Base-by-base conservation (phyloP, 2,888 invertebrate genomes). In the Ypsolopha sequella region DNA sequence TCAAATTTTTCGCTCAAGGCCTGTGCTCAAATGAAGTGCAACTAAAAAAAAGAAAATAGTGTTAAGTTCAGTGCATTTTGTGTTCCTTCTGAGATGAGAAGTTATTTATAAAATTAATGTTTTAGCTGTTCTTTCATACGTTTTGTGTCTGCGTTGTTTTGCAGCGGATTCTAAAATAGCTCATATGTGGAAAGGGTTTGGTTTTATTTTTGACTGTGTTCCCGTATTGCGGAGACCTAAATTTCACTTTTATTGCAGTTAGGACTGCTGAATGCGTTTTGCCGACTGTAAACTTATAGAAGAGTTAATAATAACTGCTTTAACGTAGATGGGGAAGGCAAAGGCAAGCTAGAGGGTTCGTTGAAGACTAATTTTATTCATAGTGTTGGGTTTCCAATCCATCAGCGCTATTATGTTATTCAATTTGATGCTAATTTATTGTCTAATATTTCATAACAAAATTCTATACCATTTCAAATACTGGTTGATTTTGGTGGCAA, bases 141-240 rank as follows among this genome's bases (percentile, higher is more conserved):
- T 75, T 72, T 68, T 69, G 71, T 73, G 74, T 75, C 70, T 69
- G 65, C 63, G 65, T 70, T 70, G 68, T 71, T 76, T 77, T 77
- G 65, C 67, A 70, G 71, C 69, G 65, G 71, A 62, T 64, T 39
- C 74, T 60, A 72, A 80, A 79, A 81, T 81, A 80, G 70, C 76
- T 67, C 49, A 61, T 61, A 70, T 70, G 76, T 64, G 77, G 79
- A 74, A 76, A 77, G 78, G 68, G 67, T 68, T 68, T 55, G 24
- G 51, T 24, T 39, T 69, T 78, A 77, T 77, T 80, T 81, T 74
- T 70, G 75, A 65, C 66, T 60, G 66, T 68, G 65, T 60, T 55
- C 59, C 63, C 54, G 54, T 51, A 51, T 24, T 24, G 39, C n/a
- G 13, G 41, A 49, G 54, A 54, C 53, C 65, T 66, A 60, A 63